Conservation (phyloP, 1,140 invertebrate species). For the Hylyphantes graminicola region DNA sequence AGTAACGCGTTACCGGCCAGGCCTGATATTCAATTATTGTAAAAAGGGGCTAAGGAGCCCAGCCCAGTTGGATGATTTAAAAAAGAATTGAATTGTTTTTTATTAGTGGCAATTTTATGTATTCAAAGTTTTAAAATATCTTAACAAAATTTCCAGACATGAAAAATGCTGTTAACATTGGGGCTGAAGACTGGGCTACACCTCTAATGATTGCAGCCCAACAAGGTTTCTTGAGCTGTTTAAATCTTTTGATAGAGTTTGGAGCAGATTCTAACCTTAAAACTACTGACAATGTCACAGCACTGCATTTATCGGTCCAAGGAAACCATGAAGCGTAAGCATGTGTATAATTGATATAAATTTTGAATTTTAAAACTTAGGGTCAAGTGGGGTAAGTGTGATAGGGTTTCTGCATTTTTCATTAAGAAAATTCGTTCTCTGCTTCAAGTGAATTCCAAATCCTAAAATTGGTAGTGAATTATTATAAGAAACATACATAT, state of each 20-base stretch:
- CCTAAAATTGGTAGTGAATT: too few relatives aligned
- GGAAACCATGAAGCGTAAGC: constrained; percentile 64
- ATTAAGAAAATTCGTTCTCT: too few relatives aligned
- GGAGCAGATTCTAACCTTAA: constrained; percentile 66
- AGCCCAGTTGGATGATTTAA: too few relatives aligned
- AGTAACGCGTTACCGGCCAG: too few relatives aligned
- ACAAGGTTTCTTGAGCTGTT: constrained; percentile 65
- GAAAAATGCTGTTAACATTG: constrained; percentile 64
- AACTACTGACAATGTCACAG: constrained; percentile 64
- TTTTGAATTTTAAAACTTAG: background rate
- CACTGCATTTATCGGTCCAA: constrained; percentile 67
- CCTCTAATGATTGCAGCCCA: constrained; percentile 68
- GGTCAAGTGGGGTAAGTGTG: too few relatives aligned
- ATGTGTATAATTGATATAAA: background rate
- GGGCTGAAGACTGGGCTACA: constrained; percentile 67
- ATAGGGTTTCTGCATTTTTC: too few relatives aligned
- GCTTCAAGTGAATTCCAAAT: too few relatives aligned
- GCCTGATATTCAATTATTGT: background rate
- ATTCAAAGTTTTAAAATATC: background rate
- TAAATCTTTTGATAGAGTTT: constrained; percentile 65
- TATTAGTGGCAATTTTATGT: too few relatives aligned
- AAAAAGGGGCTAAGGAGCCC: background rate
- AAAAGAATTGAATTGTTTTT: too few relatives aligned
- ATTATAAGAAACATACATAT: too few relatives aligned
- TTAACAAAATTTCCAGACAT: constrained; percentile 12